Evolutionary conservation across 2,113 vertebrate species (phyloP).

Genomic region (Phyllostomus discolor): DNA sequence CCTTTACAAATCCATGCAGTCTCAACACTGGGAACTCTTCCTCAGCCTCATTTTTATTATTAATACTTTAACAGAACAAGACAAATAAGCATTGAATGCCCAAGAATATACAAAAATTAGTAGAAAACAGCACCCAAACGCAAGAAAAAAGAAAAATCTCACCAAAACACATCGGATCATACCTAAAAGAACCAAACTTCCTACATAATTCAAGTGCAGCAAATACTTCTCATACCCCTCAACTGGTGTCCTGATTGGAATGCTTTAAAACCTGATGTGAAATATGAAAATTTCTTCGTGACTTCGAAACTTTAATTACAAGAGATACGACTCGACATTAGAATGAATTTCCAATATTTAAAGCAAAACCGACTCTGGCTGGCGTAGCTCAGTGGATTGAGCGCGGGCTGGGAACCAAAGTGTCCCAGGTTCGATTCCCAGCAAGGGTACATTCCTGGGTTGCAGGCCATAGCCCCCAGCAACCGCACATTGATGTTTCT

Average conservation of each 20-base stretch:
- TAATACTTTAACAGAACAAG: neutral
- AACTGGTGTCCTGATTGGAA: neutral
- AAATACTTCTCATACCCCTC: neutral
- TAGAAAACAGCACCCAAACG: neutral
- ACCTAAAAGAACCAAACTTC: neutral
- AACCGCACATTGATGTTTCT: no score
- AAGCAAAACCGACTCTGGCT: conserved; percentile 3
- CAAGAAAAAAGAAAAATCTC: neutral
- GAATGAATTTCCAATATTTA: neutral
- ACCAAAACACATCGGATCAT: neutral
- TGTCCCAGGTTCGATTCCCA: no score
- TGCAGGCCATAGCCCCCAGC: no score
- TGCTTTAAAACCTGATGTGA: neutral
- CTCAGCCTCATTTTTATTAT: conserved; percentile 10
- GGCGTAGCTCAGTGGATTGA: no score
- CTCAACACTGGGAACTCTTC: neutral
- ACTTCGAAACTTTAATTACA: neutral
- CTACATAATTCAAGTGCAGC: neutral
- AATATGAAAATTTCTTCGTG: neutral
- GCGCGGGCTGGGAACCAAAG: no score
- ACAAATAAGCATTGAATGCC: neutral
- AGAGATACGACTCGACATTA: neutral
- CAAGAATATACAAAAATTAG: neutral
- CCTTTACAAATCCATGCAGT: neutral
- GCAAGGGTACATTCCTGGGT: no score